Base-by-base conservation (phyloP, 2,797 vertebrate genomes). In the Melanotaenia nigrans region DNA sequence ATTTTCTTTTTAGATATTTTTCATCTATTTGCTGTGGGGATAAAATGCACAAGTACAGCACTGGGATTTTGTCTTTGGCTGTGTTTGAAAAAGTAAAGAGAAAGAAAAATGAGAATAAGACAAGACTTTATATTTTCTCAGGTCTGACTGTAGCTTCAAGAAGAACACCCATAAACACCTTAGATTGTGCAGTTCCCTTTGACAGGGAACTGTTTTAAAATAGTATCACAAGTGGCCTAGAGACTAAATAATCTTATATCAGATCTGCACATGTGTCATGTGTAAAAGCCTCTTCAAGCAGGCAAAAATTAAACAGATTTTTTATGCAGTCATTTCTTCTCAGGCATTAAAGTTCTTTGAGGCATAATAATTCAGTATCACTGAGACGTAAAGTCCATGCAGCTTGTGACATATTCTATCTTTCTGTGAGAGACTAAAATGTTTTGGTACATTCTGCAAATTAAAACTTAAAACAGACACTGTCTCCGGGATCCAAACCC, bases 381-480 rank as follows among this genome's bases (percentile, higher is more conserved):
- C 65, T 51, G 83, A 80, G 81, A 85, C 63, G 60, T 42, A 80
- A 78, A 79, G 76, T 71, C 68, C 77, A 73, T 73, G 78, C 54
- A 76, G 68, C 78, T 78, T 82, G 67, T 78, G 79, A 81, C 78
- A 77, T 45, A 71, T 63, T 75, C 61, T 66, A 76, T 85, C 65
- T 80, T 78, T 84, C 80, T 74, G 33, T 61, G 71, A 67, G 71
- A 81, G 73, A 85, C 76, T 78, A 35, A 78, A 85, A 74, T 79
- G 73, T 81, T 87, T 87, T 86, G 87, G 79, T 90, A 80, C 79
- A 78, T 80, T 84, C 36, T 61, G 72, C 65, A 68, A 66, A 72
- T 35, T 79, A 68, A 85, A 85, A 89, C 85, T 75, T 86, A 89
- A 91, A 90, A 88, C 91, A 90, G 86, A 89, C 79, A 68, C 71